Percentiles rank a stretch among this genome's conserved stretches.
phyloP scores from a whole-genome alignment of 2,113 vertebrate genomes.

The Lipotes vexillifer region DNA sequence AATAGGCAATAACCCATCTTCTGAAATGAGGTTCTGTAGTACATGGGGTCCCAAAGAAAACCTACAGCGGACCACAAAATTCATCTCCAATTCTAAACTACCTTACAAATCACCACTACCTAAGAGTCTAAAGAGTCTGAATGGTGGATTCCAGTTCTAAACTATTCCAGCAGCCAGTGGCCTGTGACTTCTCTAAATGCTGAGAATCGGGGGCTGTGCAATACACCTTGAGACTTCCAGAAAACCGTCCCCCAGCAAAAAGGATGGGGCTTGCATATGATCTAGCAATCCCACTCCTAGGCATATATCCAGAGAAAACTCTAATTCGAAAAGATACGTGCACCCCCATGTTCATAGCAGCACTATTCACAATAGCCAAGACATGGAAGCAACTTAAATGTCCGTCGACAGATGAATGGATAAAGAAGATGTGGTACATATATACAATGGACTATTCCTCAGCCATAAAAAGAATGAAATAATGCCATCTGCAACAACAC shows the following conservation, averaged over 20 bases:
- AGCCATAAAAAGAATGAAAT: no score
- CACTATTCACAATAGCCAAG: neutral
- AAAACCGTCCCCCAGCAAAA: neutral
- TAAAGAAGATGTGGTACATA: no score
- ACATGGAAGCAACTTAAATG: neutral
- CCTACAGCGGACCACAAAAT: no score
- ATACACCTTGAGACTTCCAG: neutral
- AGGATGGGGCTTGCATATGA: neutral
- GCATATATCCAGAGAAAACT: neutral
- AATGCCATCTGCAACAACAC: no score
- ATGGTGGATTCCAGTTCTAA: accelerated
- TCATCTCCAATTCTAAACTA: accelerated
- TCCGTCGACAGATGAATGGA: neutral
- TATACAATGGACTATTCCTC: no score
- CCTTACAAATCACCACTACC: neutral
- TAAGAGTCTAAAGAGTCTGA: no score
- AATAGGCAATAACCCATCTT: no score
- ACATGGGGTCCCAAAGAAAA: neutral
- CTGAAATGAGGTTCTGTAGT: neutral
- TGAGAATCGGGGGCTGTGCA: neutral
- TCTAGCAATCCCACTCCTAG: neutral
- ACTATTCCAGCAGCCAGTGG: neutral
- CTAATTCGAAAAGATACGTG: neutral
- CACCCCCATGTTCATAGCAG: neutral
- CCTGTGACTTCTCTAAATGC: neutral